These are phyloP conservation scores for Scaptomyza graminum DNA, from an alignment of 1,140 invertebrate genomes.

Conservation along the genomic window DNA sequence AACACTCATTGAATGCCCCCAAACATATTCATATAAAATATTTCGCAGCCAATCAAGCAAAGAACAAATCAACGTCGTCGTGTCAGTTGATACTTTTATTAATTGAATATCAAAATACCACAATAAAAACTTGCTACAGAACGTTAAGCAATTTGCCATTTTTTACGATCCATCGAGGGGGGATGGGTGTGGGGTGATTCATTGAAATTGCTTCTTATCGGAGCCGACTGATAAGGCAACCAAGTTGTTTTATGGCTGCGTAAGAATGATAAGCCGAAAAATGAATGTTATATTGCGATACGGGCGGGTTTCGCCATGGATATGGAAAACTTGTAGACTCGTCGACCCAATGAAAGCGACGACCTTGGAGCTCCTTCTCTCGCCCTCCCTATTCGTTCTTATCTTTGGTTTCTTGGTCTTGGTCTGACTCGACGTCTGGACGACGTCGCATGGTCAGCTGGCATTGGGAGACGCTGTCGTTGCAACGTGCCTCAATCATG, in stretches of 20 bases:
- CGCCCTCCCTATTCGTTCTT: neutral
- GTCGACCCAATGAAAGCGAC: neutral
- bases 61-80: slow-evolving; percentile 8
- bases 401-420: neutral
- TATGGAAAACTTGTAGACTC: neutral
- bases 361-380: neutral
- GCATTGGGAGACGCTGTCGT: slow-evolving; percentile 27
- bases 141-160: neutral
- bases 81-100: slow-evolving; percentile 10
- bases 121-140: neutral
- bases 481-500: slow-evolving; percentile 34
- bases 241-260: neutral
- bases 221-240: slow-evolving; percentile 5
- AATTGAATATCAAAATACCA: neutral
- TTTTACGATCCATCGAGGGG: too few species aligned
- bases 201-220: slow-evolving; percentile 1
- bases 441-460: neutral
- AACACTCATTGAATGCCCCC: slow-evolving; percentile 14
- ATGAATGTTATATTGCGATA: neutral
- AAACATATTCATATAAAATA: slow-evolving; percentile 1
- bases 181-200: too few species aligned
- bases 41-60: slow-evolving; percentile 19
- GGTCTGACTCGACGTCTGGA: neutral
- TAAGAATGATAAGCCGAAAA: neutral
- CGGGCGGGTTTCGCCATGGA: too few species aligned